phyloP scores from a whole-genome alignment of 2,888 invertebrate genomes.

The Cerastoderma edule region DNA sequence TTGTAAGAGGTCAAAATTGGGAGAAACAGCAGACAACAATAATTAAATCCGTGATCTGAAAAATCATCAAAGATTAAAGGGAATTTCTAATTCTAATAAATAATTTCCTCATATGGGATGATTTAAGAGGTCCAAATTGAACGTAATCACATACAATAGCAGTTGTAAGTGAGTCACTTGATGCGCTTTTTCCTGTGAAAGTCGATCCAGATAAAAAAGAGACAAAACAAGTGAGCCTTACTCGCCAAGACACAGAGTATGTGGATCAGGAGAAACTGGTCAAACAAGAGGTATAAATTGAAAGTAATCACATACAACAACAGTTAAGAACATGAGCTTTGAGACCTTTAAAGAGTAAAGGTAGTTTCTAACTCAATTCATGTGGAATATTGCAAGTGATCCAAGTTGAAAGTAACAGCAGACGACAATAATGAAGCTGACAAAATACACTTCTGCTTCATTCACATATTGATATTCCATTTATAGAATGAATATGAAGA shows the following conservation, averaged over 20 bases:
- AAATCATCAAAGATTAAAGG: conserved; percentile 71
- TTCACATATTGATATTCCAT: not conserved
- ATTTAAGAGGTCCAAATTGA: not conserved
- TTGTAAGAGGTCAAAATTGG: not conserved
- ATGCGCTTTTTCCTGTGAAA: conserved; percentile 69
- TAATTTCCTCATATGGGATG: not conserved
- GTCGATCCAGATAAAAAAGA: conserved; percentile 52
- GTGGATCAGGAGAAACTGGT: conserved; percentile 58
- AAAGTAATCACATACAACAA: too few relatives aligned
- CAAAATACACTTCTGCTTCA: too few relatives aligned
- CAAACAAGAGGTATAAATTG: conserved; percentile 31
- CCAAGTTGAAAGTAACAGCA: too few relatives aligned
- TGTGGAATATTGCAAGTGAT: too few relatives aligned
- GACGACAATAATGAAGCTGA: too few relatives aligned
- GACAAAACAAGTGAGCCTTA: conserved; percentile 42
- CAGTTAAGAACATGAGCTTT: too few relatives aligned
- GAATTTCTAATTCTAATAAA: not conserved
- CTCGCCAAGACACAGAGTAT: conserved; percentile 47
- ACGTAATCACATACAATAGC: too few relatives aligned
- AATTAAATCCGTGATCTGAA: conserved; percentile 80
- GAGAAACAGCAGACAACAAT: too few relatives aligned
- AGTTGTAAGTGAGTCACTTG: conserved; percentile 70
- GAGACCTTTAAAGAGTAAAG: too few relatives aligned
- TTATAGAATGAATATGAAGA: conserved; percentile 79
- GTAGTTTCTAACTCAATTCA: too few relatives aligned